These are phyloP conservation scores for Papilio elwesi DNA, from an alignment of 2,888 invertebrate species.

Conservation along the genomic window DNA sequence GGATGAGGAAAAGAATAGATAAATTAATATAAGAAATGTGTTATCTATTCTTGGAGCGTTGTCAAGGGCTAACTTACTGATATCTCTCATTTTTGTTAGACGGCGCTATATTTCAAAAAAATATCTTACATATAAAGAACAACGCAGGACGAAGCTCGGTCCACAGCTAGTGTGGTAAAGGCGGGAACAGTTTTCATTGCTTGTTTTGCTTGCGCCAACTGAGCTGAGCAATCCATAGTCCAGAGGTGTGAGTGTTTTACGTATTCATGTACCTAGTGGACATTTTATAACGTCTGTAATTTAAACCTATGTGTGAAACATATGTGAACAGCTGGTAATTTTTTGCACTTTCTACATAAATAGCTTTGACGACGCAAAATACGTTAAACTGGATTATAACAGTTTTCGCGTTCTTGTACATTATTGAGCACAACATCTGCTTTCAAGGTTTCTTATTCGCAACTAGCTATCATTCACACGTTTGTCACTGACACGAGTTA, in stretches of 20 bases:
- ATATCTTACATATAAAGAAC: no score
- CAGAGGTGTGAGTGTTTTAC: not conserved
- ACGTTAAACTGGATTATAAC: not conserved
- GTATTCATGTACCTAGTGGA: not conserved
- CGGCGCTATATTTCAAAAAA: no score
- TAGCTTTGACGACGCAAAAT: not conserved
- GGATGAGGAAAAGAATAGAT: no score
- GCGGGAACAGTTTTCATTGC: no score
- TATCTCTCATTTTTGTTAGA: no score
- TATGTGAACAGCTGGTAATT: not conserved
- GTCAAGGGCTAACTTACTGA: no score
- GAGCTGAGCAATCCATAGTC: no score
- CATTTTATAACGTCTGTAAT: not conserved
- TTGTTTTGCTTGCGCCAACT: no score
- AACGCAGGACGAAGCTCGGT: no score
- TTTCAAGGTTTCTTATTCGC: constrained; percentile 21
- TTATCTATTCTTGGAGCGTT: no score
- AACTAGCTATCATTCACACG: not conserved
- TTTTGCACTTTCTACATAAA: not conserved
- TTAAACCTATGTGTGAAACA: not conserved
- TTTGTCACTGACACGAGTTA: constrained; percentile 19
- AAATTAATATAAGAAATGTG: no score
- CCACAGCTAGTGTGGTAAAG: no score
- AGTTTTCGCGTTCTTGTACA: constrained; percentile 3
- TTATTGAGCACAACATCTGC: constrained; percentile 18